A percentile compares a stretch with the other conserved stretches of the same genome.
Conservation (phyloP, 2,797 vertebrate genomes). For the Galagoides demidoff region DNA sequence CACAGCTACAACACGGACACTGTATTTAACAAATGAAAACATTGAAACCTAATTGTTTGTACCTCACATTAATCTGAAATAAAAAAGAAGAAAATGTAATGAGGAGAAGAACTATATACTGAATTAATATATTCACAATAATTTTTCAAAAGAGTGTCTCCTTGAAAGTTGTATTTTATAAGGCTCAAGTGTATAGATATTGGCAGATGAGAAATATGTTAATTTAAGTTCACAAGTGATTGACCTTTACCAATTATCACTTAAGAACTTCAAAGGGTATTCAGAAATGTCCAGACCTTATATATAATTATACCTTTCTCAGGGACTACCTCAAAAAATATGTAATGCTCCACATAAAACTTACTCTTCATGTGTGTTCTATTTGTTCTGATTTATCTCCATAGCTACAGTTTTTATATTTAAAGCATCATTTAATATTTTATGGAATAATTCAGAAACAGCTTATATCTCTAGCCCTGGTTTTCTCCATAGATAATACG, state of each 20-base stretch:
- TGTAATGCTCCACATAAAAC: neutral
- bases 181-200: neutral
- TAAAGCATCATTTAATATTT: slow-evolving; percentile 20
- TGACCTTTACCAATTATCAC: neutral
- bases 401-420: neutral
- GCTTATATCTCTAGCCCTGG: neutral
- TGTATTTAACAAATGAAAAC: too few relatives aligned
- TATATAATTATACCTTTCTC: neutral
- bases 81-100: too few relatives aligned
- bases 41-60: too few relatives aligned
- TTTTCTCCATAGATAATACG: neutral
- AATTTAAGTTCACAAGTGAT: neutral
- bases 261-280: neutral
- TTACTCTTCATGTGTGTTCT: neutral
- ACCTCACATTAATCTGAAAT: too few relatives aligned
- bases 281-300: neutral
- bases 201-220: neutral
- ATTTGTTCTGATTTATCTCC: neutral
- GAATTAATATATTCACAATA: neutral
- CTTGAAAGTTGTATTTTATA: neutral
- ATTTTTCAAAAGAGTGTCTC: neutral
- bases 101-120: neutral
- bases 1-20: too few relatives aligned
- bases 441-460: slow-evolving; percentile 3
- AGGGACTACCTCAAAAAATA: neutral